Evolutionary conservation across 2,888 invertebrate genomes (phyloP).

Genomic region (Leptopilina myrica): DNA sequence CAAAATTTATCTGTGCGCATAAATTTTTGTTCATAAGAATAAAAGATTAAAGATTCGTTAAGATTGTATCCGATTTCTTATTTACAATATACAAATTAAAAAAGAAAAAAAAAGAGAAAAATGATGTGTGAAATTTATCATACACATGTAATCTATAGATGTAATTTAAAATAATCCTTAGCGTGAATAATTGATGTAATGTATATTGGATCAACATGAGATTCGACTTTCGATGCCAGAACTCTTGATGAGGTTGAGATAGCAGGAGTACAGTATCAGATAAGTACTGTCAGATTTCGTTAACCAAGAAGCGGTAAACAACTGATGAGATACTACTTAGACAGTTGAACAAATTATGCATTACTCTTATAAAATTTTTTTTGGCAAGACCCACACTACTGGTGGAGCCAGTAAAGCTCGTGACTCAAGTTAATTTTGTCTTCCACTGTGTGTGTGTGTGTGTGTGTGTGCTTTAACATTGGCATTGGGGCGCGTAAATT

Average conservation of each 20-base stretch:
- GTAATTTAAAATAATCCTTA: neutral
- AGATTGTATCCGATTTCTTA: no score
- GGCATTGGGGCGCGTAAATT: conserved; percentile 61
- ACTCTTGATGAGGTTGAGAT: neutral
- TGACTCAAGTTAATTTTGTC: conserved; percentile 63
- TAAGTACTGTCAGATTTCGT: conserved; percentile 16
- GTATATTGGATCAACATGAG: neutral
- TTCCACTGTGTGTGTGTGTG: conserved; percentile 46
- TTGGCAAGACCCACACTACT: conserved; percentile 52
- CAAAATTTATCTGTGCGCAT: no score
- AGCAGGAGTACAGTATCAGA: neutral
- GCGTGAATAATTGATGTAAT: neutral
- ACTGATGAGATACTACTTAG: neutral
- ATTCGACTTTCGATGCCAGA: conserved; percentile 11
- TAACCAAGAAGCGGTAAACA: conserved; percentile 12
- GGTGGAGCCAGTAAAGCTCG: conserved; percentile 47
- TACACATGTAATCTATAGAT: neutral
- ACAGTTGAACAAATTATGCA: conserved; percentile 48
- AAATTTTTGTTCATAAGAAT: no score
- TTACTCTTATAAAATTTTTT: conserved; percentile 51
- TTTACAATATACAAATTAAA: no score
- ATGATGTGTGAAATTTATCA: conserved; percentile 17
- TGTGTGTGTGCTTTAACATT: conserved; percentile 61
- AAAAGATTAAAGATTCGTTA: no score
- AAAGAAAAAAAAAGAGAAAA: no score